Percentiles rank a stretch among this genome's conserved stretches.
Conservation (phyloP, 2,113 vertebrate species). For the Aythya baeri region DNA sequence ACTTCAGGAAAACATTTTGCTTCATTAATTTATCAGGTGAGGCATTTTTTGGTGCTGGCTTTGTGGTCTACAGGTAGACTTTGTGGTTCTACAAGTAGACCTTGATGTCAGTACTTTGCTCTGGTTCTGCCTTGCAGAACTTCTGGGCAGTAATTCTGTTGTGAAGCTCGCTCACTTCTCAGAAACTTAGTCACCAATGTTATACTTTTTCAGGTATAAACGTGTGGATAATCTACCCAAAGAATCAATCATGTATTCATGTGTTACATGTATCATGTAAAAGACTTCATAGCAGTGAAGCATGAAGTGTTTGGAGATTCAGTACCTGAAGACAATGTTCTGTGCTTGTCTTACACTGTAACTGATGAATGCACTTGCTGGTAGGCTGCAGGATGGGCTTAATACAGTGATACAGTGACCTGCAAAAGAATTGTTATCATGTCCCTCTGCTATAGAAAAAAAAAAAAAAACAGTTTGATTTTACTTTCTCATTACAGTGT, state of each 20-base stretch:
- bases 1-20: background rate
- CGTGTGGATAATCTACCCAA: background rate
- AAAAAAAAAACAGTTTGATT: background rate
- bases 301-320: background rate
- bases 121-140: background rate
- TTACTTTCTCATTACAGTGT: background rate
- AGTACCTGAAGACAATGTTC: background rate
- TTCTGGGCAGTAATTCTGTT: background rate
- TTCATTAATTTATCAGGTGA: background rate
- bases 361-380: background rate
- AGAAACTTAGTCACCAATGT: background rate
- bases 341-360: background rate
- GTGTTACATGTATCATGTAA: too few relatives aligned
- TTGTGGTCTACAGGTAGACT: background rate
- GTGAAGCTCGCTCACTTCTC: background rate
- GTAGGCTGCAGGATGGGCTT: background rate
- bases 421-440: background rate
- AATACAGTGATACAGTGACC: background rate
- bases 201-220: background rate
- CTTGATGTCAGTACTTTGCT: background rate
- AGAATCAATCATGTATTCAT: background rate
- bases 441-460: background rate
- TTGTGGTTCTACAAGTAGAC: background rate
- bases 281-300: background rate
- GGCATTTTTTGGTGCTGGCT: background rate